Percentiles rank a stretch among this genome's conserved stretches.
Evolutionary conservation across 2,888 invertebrate species (phyloP).

Genomic region (Quadroppia sp.): DNA sequence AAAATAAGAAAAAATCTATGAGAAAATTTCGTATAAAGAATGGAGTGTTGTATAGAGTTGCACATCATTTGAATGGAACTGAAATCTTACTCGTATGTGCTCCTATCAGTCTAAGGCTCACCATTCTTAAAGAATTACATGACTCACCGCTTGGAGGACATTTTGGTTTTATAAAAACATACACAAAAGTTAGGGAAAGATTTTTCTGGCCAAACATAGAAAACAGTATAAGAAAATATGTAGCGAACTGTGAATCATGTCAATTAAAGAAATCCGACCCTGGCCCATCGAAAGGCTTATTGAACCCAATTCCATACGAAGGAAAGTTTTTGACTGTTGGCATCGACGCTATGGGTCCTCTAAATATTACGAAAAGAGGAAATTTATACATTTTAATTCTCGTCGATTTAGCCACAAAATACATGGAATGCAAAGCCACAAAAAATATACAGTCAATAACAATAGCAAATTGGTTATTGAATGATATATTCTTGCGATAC

Average conservation of each 20-base stretch:
- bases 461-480: conserved; percentile 47
- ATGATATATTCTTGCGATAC: conserved; percentile 25
- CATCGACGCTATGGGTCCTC: not conserved
- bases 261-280: not conserved
- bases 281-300: conserved; percentile 41
- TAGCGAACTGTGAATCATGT: not conserved
- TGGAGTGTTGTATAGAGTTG: not conserved
- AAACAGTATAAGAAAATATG: not conserved
- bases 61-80: not conserved
- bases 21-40: not conserved
- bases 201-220: conserved; percentile 13
- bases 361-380: not conserved
- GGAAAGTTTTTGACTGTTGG: not conserved
- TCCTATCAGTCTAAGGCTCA: not conserved
- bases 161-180: conserved; percentile 19
- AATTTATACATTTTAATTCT: not conserved
- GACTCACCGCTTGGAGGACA: conserved; percentile 44
- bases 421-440: not conserved
- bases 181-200: not conserved
- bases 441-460: conserved; percentile 49
- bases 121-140: not conserved
- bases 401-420: not conserved
- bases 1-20: not conserved
- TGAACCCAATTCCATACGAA: not conserved
- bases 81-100: not conserved